phyloP scores from a whole-genome alignment of 2,888 invertebrate genomes.

The Scaptomyza tumidula region DNA sequence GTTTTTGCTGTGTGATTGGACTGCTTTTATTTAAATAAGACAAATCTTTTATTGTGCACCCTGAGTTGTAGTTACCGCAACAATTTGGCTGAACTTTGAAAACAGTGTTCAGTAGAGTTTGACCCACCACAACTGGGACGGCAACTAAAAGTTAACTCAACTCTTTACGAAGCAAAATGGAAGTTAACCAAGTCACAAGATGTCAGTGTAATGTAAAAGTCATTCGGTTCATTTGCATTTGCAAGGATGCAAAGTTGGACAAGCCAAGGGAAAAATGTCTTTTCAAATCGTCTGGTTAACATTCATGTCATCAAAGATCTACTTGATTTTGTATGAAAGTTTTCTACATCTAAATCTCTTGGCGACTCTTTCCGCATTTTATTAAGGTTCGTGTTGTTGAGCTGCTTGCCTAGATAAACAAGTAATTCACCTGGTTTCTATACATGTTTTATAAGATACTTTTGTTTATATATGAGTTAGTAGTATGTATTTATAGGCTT shows the following conservation, averaged over 20 bases:
- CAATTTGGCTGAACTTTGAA: no score
- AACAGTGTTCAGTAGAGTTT: no score
- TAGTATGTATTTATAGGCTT: background rate
- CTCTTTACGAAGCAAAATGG: background rate
- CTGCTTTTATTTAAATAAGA: slow-evolving; percentile 50
- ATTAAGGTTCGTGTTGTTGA: background rate
- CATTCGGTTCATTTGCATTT: slow-evolving; percentile 24
- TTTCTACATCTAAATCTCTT: background rate
- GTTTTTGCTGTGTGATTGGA: background rate
- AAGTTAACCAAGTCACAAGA: slow-evolving; percentile 14
- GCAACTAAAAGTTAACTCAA: slow-evolving; percentile 22
- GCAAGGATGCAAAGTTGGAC: slow-evolving; percentile 5
- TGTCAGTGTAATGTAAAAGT: background rate
- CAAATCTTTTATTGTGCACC: slow-evolving; percentile 56
- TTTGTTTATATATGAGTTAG: slow-evolving; percentile 2
- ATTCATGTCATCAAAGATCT: background rate
- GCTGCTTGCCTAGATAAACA: background rate
- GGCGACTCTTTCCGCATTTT: background rate
- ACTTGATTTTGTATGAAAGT: background rate
- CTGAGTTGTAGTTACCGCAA: slow-evolving; percentile 38
- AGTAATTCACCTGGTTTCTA: slow-evolving; percentile 7
- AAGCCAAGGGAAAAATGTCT: background rate
- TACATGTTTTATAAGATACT: slow-evolving; percentile 6
- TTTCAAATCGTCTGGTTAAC: background rate
- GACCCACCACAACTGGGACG: no score